Evolutionary conservation across 2,888 invertebrate genomes (phyloP), one percentile per base, ranked within the genome.

Genomic region (Ptilodon capucinus): DNA sequence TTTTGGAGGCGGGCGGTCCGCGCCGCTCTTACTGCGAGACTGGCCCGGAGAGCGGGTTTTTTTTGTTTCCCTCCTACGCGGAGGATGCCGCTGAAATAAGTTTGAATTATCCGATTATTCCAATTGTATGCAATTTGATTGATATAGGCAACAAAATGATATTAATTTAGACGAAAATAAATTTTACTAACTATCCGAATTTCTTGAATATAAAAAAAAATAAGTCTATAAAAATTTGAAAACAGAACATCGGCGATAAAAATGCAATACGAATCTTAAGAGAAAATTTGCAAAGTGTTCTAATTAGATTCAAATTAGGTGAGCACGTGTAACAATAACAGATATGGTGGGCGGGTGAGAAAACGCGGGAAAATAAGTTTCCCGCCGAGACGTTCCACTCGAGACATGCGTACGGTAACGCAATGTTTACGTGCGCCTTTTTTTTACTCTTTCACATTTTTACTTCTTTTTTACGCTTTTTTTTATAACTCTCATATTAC

Each of bases 301-400:
- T 72, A 79, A 81, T 79, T 71, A 77, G 85, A 86, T 76, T 85
- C 82, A 61, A 58, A 79, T 83, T 75, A 71, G 84, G 7, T 23
- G 6, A 8, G n/a, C n/a, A n/a, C 5, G 62, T 55, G 63, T 51
- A 64, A 67, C 65, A 58, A 60, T 69, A 75, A 69, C 67, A 75
- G 79, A 78, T 71, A 79, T 78, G 81, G 81, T 78, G 76, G 61
- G 9, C 68, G 45, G 57, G 39, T 49, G 65, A 64, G 76, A 83
- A 86, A 88, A 84, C 81, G 89, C 89, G 89, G 89, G 87, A 88
- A 88, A 89, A 82, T 81, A 79, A 82, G 78, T 87, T 89, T 87
- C 88, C 87, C 88, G 88, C 88, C 83, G 71, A 79, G 72, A 73
- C 76, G 73, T 62, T 52, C 63, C 73, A 69, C 76, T 76, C 76